phyloP scores from a whole-genome alignment of 1,140 invertebrate genomes.

The Pararge aegeria region DNA sequence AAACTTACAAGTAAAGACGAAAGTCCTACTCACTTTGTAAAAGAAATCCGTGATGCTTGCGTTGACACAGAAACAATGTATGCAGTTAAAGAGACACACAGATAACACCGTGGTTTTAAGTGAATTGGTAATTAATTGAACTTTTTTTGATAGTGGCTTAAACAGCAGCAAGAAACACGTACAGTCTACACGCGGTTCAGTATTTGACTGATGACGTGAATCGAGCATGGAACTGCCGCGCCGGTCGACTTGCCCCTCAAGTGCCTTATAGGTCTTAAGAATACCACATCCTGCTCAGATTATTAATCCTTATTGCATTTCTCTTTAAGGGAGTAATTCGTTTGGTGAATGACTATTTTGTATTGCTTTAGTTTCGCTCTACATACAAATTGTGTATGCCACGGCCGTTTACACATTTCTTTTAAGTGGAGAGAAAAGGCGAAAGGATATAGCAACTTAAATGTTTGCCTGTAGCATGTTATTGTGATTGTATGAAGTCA shows the following conservation, averaged over 20 bases:
- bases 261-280: slow-evolving; percentile 40
- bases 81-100: slow-evolving; percentile 12
- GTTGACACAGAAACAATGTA: slow-evolving; percentile 23
- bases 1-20: slow-evolving; percentile 14
- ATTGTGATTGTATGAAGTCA: slow-evolving; percentile 28
- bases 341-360: slow-evolving; percentile 24
- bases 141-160: slow-evolving; percentile 20
- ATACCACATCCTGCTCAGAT: slow-evolving; percentile 19
- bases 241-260: slow-evolving; percentile 37
- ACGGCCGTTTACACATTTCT: slow-evolving; percentile 69
- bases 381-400: slow-evolving; percentile 65
- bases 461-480: slow-evolving; percentile 23
- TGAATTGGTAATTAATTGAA: slow-evolving; percentile 26
- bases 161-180: slow-evolving; percentile 30
- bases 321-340: slow-evolving; percentile 8
- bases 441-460: slow-evolving; percentile 60
- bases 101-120: slow-evolving; percentile 21
- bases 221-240: slow-evolving; percentile 40
- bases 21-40: slow-evolving; percentile 19
- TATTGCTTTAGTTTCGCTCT: slow-evolving; percentile 49
- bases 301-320: slow-evolving; percentile 3
- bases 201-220: slow-evolving; percentile 63
- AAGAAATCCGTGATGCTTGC: slow-evolving; percentile 8
- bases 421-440: slow-evolving; percentile 67
- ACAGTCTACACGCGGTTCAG: slow-evolving; percentile 30